A percentile compares a stretch with the other conserved stretches of the same genome.
Evolutionary conservation across 2,888 invertebrate species (phyloP).

Genomic region (Acanthosepion lycidas): DNA sequence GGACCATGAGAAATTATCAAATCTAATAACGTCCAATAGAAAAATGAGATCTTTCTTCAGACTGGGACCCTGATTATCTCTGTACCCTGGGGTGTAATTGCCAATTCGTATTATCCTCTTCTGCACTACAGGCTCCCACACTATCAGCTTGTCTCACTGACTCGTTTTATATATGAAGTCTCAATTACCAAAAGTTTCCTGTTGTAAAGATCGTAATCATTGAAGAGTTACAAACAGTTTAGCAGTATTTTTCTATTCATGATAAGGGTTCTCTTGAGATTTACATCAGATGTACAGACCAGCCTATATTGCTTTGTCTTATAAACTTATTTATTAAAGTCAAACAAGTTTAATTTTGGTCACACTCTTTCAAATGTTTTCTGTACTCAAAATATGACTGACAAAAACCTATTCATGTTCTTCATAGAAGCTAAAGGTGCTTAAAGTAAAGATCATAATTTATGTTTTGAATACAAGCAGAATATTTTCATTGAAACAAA

Average conservation of each 20-base stretch:
- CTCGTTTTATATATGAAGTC: neutral
- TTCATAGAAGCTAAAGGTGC: too few species aligned
- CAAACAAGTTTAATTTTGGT: neutral
- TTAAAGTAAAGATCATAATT: too few species aligned
- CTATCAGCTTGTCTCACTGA: neutral
- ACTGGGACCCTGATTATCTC: slow-evolving; percentile 1
- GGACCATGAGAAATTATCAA: slow-evolving; percentile 24
- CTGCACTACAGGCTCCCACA: neutral
- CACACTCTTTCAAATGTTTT: too few species aligned
- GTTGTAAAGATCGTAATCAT: neutral
- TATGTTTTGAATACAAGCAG: too few species aligned
- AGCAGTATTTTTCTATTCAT: neutral
- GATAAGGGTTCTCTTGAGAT: neutral
- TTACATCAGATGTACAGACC: neutral
- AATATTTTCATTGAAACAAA: too few species aligned
- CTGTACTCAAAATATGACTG: too few species aligned
- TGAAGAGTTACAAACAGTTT: slow-evolving; percentile 20
- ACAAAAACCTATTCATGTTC: too few species aligned
- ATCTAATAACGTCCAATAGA: neutral
- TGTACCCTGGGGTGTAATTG: slow-evolving; percentile 33
- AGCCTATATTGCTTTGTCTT: neutral
- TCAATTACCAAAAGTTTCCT: slow-evolving; percentile 15
- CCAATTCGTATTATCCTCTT: neutral
- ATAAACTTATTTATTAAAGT: neutral
- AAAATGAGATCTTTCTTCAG: neutral